Evolutionary conservation across 2,888 invertebrate genomes (phyloP).

Genomic region (Drosophila kambysellisi): DNA sequence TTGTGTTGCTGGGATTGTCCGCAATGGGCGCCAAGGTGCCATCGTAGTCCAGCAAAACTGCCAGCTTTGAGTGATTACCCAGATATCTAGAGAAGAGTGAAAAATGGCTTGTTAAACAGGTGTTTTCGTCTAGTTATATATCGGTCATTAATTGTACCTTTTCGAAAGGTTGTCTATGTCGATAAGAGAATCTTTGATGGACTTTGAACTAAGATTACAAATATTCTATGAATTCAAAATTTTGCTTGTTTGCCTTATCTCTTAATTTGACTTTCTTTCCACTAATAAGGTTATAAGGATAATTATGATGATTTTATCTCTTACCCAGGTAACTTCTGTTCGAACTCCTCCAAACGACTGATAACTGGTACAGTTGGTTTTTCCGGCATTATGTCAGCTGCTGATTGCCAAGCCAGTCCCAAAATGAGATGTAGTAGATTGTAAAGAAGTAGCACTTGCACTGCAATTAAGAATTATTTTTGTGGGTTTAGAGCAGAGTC

Average conservation of each 20-base stretch:
- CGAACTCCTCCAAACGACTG: conserved; percentile 77
- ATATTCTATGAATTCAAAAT: neutral
- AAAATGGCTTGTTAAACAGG: neutral
- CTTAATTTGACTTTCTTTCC: conserved; percentile 70
- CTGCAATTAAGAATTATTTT: conserved; percentile 14
- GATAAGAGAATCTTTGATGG: neutral
- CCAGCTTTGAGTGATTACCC: conserved; percentile 88
- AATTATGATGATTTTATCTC: conserved; percentile 30
- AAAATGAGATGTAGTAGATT: conserved; percentile 15
- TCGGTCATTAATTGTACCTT: neutral
- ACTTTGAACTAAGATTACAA: too few relatives aligned
- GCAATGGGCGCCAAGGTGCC: conserved; percentile 91
- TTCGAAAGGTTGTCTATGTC: neutral
- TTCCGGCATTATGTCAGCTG: conserved; percentile 73
- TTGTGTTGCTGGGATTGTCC: conserved; percentile 89
- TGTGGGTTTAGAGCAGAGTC: neutral
- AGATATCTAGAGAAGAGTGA: conserved; percentile 80
- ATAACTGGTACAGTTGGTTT: conserved; percentile 78
- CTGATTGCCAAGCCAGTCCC: conserved; percentile 11
- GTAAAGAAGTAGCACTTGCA: conserved; percentile 6
- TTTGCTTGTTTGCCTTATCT: conserved; percentile 3
- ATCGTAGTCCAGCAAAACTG: conserved; percentile 90
- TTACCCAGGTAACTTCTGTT: conserved; percentile 82
- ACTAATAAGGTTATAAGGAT: conserved; percentile 51
- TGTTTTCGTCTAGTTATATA: neutral